Conservation (phyloP, 2,113 vertebrate genomes). For the Ammodytes dubius region DNA sequence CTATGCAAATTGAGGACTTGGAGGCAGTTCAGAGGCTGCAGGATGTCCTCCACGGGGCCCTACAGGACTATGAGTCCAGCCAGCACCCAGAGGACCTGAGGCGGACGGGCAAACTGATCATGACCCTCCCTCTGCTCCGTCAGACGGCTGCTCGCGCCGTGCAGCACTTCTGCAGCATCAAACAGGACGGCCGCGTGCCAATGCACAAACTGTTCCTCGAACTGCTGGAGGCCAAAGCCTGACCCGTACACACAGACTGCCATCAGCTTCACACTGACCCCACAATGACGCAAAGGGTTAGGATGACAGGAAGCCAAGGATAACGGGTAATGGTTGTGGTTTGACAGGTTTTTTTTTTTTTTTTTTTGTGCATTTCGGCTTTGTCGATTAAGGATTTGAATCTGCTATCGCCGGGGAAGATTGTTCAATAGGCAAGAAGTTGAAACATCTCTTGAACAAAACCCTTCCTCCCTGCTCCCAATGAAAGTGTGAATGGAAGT, state of each 20-base stretch:
- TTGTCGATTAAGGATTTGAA: constrained; percentile 50
- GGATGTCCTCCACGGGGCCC: constrained; percentile 95
- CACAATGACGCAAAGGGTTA: neutral
- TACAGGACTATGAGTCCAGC: constrained; percentile 93
- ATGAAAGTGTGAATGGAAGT: constrained; percentile 10
- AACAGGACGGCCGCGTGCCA: constrained; percentile 97
- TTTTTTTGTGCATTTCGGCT: constrained; percentile 64
- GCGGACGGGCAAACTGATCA: constrained; percentile 95
- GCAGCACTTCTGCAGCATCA: constrained; percentile 99
- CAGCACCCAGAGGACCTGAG: constrained; percentile 94
- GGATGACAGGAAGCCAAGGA: constrained; percentile 29
- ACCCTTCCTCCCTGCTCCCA: constrained; percentile 27
- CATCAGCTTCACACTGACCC: constrained; percentile 2
- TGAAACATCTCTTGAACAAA: constrained; percentile 26
- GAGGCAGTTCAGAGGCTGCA: constrained; percentile 97
- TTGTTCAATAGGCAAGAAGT: constrained; percentile 14
- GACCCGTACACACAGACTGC: constrained; percentile 71
- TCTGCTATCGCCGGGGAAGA: constrained; percentile 19
- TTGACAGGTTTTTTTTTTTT: constrained; percentile 20
- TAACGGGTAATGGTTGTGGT: constrained; percentile 52
- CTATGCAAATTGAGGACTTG: constrained; percentile 97
- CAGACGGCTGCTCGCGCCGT: constrained; percentile 97
- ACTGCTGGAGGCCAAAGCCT: constrained; percentile 98
- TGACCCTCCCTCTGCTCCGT: constrained; percentile 96
- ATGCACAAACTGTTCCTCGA: constrained; percentile 99